Evolutionary conservation across 2,888 invertebrate species (phyloP).

Genomic region (Andrena haemorrhoa): DNA sequence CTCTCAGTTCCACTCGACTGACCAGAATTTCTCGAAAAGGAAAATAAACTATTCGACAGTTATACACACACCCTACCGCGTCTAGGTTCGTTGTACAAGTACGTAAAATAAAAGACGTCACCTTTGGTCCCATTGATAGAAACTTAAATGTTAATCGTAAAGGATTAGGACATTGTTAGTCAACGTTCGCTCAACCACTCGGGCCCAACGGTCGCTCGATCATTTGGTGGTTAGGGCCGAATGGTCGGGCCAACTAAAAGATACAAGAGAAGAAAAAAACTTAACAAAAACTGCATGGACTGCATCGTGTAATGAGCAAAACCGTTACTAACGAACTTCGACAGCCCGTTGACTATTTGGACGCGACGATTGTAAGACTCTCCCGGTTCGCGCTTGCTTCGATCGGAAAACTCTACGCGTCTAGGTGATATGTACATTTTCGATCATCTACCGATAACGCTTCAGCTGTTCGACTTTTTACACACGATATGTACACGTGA

Average conservation of each 20-base stretch:
- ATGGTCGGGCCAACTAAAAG: constrained; percentile 48
- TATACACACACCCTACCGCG: constrained; percentile 47
- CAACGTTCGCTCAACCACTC: constrained; percentile 59
- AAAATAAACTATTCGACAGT: constrained; percentile 55
- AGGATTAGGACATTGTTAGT: constrained; percentile 75
- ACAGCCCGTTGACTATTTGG: constrained; percentile 54
- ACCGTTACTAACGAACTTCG: constrained; percentile 54
- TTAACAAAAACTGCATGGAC: constrained; percentile 53
- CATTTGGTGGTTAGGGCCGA: constrained; percentile 49
- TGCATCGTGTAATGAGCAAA: constrained; percentile 66
- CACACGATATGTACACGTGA: constrained; percentile 65
- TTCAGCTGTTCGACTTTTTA: constrained; percentile 50
- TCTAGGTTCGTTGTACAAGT: constrained; percentile 75
- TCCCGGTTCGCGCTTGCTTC: constrained; percentile 33
- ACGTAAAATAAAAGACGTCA: constrained; percentile 78
- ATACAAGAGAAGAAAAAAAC: constrained; percentile 42
- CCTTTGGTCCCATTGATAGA: constrained; percentile 83
- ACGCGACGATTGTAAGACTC: constrained; percentile 38
- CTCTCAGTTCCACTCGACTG: constrained; percentile 58
- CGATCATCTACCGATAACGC: constrained; percentile 29
- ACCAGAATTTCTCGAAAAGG: constrained; percentile 65
- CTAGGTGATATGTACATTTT: constrained; percentile 59
- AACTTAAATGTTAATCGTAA: constrained; percentile 79
- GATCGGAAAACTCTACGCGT: constrained; percentile 31
- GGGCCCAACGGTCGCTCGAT: constrained; percentile 64